A percentile compares a stretch with the other conserved stretches of the same genome.
phyloP scores from a whole-genome alignment of 2,113 vertebrate species.

The Cololabis saira region DNA sequence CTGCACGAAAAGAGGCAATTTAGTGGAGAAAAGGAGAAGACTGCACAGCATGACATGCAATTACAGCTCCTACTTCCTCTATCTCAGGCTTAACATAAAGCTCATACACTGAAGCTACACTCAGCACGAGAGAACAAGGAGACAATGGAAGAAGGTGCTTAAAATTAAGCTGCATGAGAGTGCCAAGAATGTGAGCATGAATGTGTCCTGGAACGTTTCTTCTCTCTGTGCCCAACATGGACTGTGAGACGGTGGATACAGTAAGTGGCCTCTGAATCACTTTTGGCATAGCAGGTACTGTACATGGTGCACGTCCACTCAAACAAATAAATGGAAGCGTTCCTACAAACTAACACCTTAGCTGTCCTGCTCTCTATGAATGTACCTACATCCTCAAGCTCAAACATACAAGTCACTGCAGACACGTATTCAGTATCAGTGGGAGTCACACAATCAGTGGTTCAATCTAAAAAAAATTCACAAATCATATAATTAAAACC shows the following conservation, averaged over 20 bases:
- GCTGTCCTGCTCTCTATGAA: too few species aligned
- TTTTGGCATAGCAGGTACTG: conserved; percentile 33
- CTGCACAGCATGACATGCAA: conserved; percentile 10
- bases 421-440: too few species aligned
- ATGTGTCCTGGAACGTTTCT: background rate
- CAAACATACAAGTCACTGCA: too few species aligned
- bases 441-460: too few species aligned
- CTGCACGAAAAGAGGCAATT: conserved; percentile 15
- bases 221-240: conserved; percentile 18
- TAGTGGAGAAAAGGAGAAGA: background rate
- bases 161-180: conserved; percentile 11
- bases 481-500: too few species aligned
- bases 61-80: background rate
- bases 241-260: conserved; percentile 27
- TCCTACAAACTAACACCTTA: too few species aligned
- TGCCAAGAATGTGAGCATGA: background rate
- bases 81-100: conserved; percentile 16
- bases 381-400: too few species aligned
- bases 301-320: background rate
- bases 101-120: background rate
- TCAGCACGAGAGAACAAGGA: background rate
- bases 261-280: conserved; percentile 13
- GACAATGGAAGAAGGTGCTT: conserved; percentile 18
- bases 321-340: background rate
- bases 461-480: too few species aligned